Conservation (phyloP, 2,113 vertebrate genomes). For the Pheucticus melanocephalus region DNA sequence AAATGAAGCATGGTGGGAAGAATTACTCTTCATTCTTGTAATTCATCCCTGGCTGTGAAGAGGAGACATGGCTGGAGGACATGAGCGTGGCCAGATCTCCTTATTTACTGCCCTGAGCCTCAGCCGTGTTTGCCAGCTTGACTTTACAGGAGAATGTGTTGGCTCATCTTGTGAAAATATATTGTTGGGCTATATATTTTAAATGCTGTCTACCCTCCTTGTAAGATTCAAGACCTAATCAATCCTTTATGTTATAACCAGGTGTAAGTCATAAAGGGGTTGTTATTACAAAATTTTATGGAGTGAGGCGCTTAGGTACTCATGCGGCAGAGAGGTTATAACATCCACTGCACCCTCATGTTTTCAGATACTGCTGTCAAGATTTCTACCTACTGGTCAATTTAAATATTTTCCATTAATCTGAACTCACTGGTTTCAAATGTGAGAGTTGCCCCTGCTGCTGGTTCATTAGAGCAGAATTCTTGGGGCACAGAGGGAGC, state of each 20-base stretch:
- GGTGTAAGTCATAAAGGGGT: conserved; percentile 72
- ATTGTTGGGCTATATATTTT: conserved; percentile 65
- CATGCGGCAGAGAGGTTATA: conserved; percentile 21
- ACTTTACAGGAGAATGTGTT: conserved; percentile 22
- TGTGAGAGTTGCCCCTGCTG: background rate
- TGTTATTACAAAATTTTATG: conserved; percentile 72
- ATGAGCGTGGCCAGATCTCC: background rate
- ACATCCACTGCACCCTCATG: background rate
- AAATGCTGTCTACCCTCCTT: conserved; percentile 58
- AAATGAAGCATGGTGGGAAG: background rate
- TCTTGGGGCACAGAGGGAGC: background rate
- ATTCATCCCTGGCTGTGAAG: background rate
- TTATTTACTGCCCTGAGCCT: conserved; percentile 55
- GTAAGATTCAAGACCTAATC: conserved; percentile 66
- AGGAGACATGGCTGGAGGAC: conserved; percentile 6
- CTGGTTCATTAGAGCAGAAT: background rate
- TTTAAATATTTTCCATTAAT: background rate
- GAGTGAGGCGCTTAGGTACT: conserved; percentile 49
- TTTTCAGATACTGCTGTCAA: background rate
- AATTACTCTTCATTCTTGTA: background rate
- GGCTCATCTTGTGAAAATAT: conserved; percentile 63
- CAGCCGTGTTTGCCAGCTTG: conserved; percentile 16
- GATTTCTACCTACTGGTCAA: background rate
- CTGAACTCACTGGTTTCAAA: background rate
- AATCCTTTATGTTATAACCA: conserved; percentile 71